A percentile compares a stretch with the other conserved stretches of the same genome.
Conservation (phyloP, 2,797 vertebrate species). For the Rhinatrema bivittatum region DNA sequence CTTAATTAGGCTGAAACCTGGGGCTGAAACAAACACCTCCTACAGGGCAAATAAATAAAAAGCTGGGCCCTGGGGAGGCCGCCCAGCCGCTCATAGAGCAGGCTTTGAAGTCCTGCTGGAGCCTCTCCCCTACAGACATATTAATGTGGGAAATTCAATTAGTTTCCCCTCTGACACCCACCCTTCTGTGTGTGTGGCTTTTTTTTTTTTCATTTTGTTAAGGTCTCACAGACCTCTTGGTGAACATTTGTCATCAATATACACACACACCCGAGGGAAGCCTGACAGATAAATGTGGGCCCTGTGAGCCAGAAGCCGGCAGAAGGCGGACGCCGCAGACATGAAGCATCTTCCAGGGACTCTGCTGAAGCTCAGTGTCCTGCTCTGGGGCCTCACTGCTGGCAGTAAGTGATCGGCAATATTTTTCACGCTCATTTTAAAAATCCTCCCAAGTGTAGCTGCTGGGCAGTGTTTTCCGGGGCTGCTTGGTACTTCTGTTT, state of each 20-base stretch:
- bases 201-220: no score
- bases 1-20: slow-evolving; percentile 55
- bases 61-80: slow-evolving; percentile 25
- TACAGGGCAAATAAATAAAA: slow-evolving; percentile 33
- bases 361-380: slow-evolving; percentile 19
- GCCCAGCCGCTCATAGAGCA: slow-evolving; percentile 19
- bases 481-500: no score
- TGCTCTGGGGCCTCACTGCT: slow-evolving; percentile 31
- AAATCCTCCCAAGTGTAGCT: rapidly evolving
- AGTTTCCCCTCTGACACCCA: slow-evolving; percentile 34
- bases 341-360: slow-evolving; percentile 32
- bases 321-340: slow-evolving; percentile 1
- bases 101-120: slow-evolving; percentile 53
- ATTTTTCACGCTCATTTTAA: slow-evolving; percentile 20
- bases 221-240: slow-evolving; percentile 20
- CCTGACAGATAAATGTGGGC: neutral
- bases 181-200: no score
- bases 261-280: no score
- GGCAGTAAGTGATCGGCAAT: slow-evolving; percentile 68
- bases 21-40: slow-evolving; percentile 37
- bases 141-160: slow-evolving; percentile 58
- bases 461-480: rapidly evolving
- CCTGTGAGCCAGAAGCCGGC: slow-evolving; percentile 7
- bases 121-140: slow-evolving; percentile 18
- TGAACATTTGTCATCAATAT: slow-evolving; percentile 32